Base-by-base conservation (phyloP, 1,140 invertebrate genomes). In the Pseudomyrmex pallidus region DNA sequence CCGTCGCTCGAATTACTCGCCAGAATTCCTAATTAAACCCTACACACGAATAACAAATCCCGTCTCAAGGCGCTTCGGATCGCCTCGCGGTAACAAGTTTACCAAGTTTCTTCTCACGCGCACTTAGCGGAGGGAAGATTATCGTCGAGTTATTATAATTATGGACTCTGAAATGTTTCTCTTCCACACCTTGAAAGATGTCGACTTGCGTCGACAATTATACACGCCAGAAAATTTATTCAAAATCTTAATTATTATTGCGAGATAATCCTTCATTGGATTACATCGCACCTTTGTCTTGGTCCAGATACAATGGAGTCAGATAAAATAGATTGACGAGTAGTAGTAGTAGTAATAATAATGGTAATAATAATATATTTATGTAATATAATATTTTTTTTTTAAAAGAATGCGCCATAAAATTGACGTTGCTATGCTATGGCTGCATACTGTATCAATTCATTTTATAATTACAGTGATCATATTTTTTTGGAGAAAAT, bases 1-100 rank as follows among this genome's bases (percentile, higher is more conserved):
- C 78, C 78, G 67, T 74, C 57, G 56, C 35, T 1, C 35, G 15
- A 73, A 86, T 35, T 35, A 80, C 78, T 86, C 72, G 62, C 78
- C 86, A 84, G 85, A 73, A 86, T 83, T 83, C 83, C 67, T 87
- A 87, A 87, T 87, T 87, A 86, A 86, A 86, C 73, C 73, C 80
- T 5, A 68, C 85, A 86, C 73, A 48, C 80, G 54, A 84, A 87
- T 77, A 80, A 86, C 85, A 87, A 83, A 87, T 86, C 67, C 67
- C 78, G 73, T 73, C 66, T 66, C 86, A 73, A 88, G 59, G 85
- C 46, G 74, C 54, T 74, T 22, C 66, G 61, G 67, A 61, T 68
- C 48, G 76, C 68, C 63, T 73, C 73, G 70, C 35, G 74, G 64
- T 77, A 88, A 88, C 74, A 85, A 87, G 74, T 88, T 87, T 12